Percentiles rank a stretch among this genome's conserved stretches.
phyloP scores from a whole-genome alignment of 2,113 vertebrate genomes.

The Gasterosteus aculeatus region DNA sequence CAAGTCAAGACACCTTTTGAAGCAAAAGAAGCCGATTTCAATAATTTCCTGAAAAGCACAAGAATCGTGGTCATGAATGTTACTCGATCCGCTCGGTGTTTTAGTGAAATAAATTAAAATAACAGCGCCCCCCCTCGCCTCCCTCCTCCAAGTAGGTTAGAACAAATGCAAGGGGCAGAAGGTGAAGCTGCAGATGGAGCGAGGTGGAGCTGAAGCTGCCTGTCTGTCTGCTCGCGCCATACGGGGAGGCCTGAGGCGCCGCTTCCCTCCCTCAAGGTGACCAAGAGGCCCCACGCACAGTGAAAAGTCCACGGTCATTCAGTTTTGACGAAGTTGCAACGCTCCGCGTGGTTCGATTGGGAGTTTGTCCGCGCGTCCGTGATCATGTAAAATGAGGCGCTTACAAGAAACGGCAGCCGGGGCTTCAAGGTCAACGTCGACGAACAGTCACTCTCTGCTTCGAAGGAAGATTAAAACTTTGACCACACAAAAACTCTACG shows the following conservation, averaged over 20 bases:
- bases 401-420: not conserved
- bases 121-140: not conserved
- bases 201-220: constrained; percentile 52
- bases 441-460: not conserved
- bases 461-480: not conserved
- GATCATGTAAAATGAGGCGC: not conserved
- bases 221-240: constrained; percentile 60
- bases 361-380: not conserved
- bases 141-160: constrained; percentile 39
- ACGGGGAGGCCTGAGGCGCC: constrained; percentile 63
- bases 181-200: constrained; percentile 61
- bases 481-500: not conserved
- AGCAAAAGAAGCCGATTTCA: not conserved
- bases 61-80: not conserved
- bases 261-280: constrained; percentile 64
- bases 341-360: not conserved
- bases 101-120: not conserved
- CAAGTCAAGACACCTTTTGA: not conserved
- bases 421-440: constrained; percentile 1
- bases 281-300: constrained; percentile 32
- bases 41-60: not conserved
- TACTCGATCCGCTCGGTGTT: not conserved
- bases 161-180: constrained; percentile 22
- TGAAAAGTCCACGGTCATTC: constrained; percentile 26
- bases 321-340: constrained; percentile 13